A percentile compares a stretch with the other conserved stretches of the same genome.
Evolutionary conservation across 2,113 vertebrate species (phyloP).

Genomic region (Rhizomys pruinosus): DNA sequence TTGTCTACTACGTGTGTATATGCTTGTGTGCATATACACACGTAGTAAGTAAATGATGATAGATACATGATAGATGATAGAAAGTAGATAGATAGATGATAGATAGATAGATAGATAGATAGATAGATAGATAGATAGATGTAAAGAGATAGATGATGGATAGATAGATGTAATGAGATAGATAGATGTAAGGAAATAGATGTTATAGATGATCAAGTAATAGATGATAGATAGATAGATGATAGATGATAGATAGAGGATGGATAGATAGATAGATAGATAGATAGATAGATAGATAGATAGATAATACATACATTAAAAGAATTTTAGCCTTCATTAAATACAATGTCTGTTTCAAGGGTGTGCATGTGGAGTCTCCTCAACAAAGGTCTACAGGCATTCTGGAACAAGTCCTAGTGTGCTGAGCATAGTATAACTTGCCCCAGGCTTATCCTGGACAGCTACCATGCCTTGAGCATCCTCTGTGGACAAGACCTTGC

Average conservation of each 20-base stretch:
- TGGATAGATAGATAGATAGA: neutral
- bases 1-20: no score
- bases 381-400: neutral
- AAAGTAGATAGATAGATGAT: neutral
- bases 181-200: no score
- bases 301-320: no score
- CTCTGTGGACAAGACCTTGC: neutral
- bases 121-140: no score
- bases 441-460: neutral
- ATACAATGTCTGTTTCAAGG: neutral
- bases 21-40: no score
- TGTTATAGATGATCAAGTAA: no score
- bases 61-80: neutral
- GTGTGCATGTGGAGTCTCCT: neutral
- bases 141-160: no score
- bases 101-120: neutral
- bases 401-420: neutral
- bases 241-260: neutral
- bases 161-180: no score
- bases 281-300: no score
- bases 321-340: slow-evolving; percentile 26
- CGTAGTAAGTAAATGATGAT: neutral
- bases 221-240: no score
- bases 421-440: neutral
- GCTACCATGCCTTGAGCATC: neutral